phyloP scores from a whole-genome alignment of 1,140 invertebrate species.

The Calephelis virginiensis region DNA sequence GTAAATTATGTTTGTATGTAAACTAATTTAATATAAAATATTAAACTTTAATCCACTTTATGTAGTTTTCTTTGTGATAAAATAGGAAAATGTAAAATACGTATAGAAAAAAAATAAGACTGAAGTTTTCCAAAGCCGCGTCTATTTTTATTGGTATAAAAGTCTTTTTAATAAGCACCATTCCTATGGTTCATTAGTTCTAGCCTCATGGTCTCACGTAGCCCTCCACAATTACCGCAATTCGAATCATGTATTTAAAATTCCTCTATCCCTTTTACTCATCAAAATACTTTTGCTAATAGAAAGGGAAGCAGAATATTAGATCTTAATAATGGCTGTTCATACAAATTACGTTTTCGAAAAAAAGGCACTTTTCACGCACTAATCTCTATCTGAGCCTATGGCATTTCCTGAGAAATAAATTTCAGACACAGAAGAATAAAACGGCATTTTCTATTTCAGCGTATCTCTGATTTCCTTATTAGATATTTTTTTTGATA shows the following conservation, averaged over 20 bases:
- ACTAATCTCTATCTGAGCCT: too few relatives aligned
- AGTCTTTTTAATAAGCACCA: constrained; percentile 16
- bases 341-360: not conserved
- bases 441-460: too few relatives aligned
- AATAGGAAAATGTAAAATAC: not conserved
- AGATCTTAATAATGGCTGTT: not conserved
- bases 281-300: constrained; percentile 17
- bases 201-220: constrained; percentile 27
- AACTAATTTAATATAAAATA: too few relatives aligned
- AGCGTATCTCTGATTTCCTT: too few relatives aligned
- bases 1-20: too few relatives aligned
- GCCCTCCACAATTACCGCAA: constrained; percentile 20
- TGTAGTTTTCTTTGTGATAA: too few relatives aligned
- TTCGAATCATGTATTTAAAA: constrained; percentile 16
- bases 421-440: too few relatives aligned
- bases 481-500: too few relatives aligned
- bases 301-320: constrained; percentile 14
- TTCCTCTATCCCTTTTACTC: constrained; percentile 12
- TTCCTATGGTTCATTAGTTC: constrained; percentile 31
- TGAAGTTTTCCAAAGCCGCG: not conserved
- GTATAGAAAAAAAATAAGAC: too few relatives aligned
- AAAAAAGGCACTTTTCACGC: too few relatives aligned
- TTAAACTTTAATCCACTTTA: too few relatives aligned
- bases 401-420: too few relatives aligned
- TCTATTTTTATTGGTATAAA: not conserved